Evolutionary conservation across 2,113 vertebrate species (phyloP).

Genomic region (Dasyornis broadbenti): DNA sequence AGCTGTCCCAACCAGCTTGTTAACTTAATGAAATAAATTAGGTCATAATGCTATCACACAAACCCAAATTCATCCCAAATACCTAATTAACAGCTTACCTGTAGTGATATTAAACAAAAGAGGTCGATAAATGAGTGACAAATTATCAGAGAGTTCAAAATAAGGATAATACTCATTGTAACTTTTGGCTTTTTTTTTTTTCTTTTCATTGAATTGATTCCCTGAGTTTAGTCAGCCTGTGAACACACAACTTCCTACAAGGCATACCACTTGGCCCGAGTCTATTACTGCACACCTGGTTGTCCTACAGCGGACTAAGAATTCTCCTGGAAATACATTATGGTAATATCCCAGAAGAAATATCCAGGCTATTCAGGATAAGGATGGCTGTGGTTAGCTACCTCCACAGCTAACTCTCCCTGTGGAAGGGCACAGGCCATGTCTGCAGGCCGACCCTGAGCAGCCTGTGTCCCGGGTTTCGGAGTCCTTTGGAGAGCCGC

Average conservation of each 20-base stretch:
- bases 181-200: background rate
- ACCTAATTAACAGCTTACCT: background rate
- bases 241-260: background rate
- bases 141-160: background rate
- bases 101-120: background rate
- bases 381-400: accelerated
- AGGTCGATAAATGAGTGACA: accelerated
- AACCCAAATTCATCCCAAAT: background rate
- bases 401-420: accelerated
- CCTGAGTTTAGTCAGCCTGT: background rate
- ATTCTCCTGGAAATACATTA: background rate
- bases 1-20: background rate
- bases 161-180: background rate
- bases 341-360: background rate
- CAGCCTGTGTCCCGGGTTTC: accelerated
- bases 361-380: accelerated
- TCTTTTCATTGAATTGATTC: background rate
- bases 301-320: background rate
- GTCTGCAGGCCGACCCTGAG: accelerated
- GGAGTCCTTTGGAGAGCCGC: background rate
- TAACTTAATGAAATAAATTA: background rate
- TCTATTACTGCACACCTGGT: background rate
- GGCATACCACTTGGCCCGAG: background rate
- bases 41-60: background rate
- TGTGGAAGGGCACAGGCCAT: background rate